phyloP scores from a whole-genome alignment of 2,888 invertebrate species.

The Punctoribates punctum region DNA sequence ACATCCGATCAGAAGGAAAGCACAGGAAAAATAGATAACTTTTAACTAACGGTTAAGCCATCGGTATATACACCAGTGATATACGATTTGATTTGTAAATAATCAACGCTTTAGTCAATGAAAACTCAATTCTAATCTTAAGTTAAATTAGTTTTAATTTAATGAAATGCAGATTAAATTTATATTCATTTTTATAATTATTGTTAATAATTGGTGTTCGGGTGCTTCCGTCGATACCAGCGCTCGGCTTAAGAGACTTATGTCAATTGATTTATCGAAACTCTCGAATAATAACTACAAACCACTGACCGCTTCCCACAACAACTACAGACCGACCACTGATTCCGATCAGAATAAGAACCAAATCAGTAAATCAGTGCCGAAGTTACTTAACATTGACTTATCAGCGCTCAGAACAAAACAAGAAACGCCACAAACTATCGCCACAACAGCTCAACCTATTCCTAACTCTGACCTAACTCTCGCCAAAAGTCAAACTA shows the following conservation, averaged over 20 bases:
- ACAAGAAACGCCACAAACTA: neutral
- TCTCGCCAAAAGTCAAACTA: neutral
- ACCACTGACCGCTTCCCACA: neutral
- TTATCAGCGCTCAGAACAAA: slow-evolving; percentile 19
- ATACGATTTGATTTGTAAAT: no score
- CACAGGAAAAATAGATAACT: neutral
- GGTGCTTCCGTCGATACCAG: neutral
- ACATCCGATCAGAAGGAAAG: neutral
- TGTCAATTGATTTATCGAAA: slow-evolving; percentile 35
- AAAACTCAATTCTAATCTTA: neutral
- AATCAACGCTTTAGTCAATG: no score
- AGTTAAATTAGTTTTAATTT: neutral
- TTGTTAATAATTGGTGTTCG: slow-evolving; percentile 5
- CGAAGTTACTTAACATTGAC: slow-evolving; percentile 15
- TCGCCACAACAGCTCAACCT: neutral
- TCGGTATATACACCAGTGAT: no score
- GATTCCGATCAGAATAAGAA: neutral
- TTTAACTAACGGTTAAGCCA: no score
- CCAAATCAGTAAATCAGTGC: neutral
- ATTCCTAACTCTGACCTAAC: neutral
- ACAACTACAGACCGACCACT: neutral
- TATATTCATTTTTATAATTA: slow-evolving; percentile 11
- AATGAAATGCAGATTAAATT: slow-evolving; percentile 17
- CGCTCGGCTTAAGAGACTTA: slow-evolving; percentile 3
- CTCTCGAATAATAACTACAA: neutral